phyloP scores from a whole-genome alignment of 2,113 vertebrate genomes.

The Patagioenas fasciata region DNA sequence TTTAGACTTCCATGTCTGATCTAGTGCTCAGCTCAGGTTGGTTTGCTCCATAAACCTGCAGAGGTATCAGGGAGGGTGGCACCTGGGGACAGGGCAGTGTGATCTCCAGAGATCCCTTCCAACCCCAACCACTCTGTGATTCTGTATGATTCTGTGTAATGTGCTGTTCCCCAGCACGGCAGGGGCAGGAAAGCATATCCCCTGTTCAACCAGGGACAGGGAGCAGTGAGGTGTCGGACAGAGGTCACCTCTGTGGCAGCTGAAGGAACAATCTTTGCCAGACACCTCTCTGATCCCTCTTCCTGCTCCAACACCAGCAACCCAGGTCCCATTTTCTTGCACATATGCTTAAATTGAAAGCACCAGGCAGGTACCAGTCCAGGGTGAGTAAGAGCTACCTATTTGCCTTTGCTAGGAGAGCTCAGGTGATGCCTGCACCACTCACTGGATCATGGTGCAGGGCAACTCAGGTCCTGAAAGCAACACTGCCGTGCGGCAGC shows the following conservation, averaged over 20 bases:
- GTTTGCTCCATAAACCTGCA: neutral
- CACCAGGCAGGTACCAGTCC: neutral
- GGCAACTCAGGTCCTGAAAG: neutral
- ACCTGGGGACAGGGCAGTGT: neutral
- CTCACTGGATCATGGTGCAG: neutral
- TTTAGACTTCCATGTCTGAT: neutral
- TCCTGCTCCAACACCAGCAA: neutral
- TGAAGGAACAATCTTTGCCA: neutral
- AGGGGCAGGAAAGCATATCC: fast-evolving
- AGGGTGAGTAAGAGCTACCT: neutral
- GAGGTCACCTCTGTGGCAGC: neutral
- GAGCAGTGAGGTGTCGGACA: neutral
- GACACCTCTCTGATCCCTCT: neutral
- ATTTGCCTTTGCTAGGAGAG: neutral
- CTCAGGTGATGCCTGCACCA: neutral
- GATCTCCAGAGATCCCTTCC: no score
- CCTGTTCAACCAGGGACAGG: neutral
- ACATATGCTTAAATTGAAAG: neutral
- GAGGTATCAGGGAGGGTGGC: neutral
- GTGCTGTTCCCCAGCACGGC: fast-evolving
- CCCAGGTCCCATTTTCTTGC: neutral
- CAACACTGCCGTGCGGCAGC: neutral
- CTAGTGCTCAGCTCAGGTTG: neutral
- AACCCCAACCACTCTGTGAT: no score
- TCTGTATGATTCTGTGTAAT: no score